Base-by-base conservation (phyloP, 2,888 invertebrate species). In the Blomia tropicalis region DNA sequence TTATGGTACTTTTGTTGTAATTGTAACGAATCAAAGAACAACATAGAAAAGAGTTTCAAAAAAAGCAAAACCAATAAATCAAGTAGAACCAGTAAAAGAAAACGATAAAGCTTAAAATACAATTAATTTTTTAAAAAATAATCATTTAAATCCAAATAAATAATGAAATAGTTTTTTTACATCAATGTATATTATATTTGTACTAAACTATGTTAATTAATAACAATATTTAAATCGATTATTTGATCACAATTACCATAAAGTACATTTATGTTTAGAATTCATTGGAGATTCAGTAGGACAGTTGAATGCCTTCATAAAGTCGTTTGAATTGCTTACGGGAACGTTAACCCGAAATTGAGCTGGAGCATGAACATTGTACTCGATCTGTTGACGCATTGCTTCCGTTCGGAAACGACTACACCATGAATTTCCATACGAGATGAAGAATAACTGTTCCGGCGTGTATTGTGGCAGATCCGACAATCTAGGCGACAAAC, bases 371-470 rank as follows among this genome's bases (percentile, higher is more conserved):
- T 63, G 63, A 43, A 54, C 53, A 23, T 63, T 51, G 60, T 63
- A 60, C 14, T 59, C 43, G 23, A 63, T 63, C 4, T 31, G 22
- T 1, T 1, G n/a, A 5, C 51, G 36, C 2, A 63, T 32, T 2
- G 66, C 65, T 61, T 68, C 66, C 1, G 65, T 64, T 30, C 67
- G 63, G 43, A 64, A 65, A 14, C 58, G 61, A 14, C 87, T 87
- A 70, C 87, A 88, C 87, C 87, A 88, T 66, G 87, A 87, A 71
- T 67, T 66, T 7, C 4, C 30, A 22, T 31, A 43, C n/a, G 31
- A 14, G 5, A 59, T 22, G 25, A 25, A 62, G 22, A 43, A 17
- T 23, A 43, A 58, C 17, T 22, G 27, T 56, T 41, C 36, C 3
- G 43, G 19, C 17, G 3, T 5, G 27, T 43, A 43, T 19, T 58